Conservation (phyloP, 2,797 vertebrate species). For the Simalia tracyae region DNA sequence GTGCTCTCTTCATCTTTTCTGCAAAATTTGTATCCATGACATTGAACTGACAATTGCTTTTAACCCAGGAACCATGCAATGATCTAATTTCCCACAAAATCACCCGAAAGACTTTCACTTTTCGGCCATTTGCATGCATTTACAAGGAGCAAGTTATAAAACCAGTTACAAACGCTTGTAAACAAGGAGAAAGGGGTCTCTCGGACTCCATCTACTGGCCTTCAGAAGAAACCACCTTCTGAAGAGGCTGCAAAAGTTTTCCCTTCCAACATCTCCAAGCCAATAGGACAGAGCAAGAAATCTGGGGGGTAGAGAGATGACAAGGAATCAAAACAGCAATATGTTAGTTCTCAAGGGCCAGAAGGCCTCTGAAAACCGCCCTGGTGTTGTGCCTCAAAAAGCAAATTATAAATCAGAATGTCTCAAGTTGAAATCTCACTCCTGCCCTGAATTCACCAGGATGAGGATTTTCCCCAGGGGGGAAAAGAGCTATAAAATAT, state of each 20-base stretch:
- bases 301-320: not conserved
- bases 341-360: not conserved
- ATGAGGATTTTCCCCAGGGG: not conserved
- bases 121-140: not conserved
- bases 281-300: not conserved
- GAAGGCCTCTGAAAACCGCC: not conserved
- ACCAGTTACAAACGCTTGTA: not conserved
- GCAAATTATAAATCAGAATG: not conserved
- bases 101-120: not conserved
- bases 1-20: not conserved
- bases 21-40: not conserved
- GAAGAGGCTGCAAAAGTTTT: not conserved
- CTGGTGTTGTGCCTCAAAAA: not conserved
- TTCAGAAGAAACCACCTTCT: not conserved
- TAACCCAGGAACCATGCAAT: not conserved
- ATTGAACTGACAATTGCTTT: no score
- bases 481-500: no score
- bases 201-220: not conserved
- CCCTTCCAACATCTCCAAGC: not conserved
- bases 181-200: not conserved
- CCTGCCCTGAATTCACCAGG: not conserved
- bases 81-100: not conserved
- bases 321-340: not conserved
- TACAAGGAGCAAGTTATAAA: not conserved
- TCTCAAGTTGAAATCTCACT: not conserved